Conservation (phyloP, 2,797 vertebrate species). For the Urocyon cinereoargenteus region DNA sequence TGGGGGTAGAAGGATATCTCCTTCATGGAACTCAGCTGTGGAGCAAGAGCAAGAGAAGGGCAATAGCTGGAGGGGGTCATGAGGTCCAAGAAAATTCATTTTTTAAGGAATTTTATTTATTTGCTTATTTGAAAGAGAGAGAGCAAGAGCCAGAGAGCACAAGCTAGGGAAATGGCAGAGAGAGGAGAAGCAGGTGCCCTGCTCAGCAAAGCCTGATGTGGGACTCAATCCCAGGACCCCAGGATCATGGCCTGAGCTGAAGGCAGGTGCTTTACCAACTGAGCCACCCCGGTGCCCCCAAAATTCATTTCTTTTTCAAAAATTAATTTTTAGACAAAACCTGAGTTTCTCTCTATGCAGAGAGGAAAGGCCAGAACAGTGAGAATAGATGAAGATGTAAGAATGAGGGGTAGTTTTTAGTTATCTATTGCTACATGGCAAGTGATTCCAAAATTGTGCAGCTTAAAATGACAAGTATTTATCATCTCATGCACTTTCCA, state of each 20-base stretch:
- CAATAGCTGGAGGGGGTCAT: neutral
- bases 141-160: no score
- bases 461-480: neutral
- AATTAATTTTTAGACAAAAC: neutral
- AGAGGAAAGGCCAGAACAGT: neutral
- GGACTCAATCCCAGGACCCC: no score
- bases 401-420: neutral
- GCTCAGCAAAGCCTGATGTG: no score
- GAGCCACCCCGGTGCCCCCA: no score
- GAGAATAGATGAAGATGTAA: neutral
- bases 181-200: no score
- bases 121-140: no score
- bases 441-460: neutral
- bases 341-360: neutral
- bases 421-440: neutral
- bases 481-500: neutral
- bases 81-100: neutral
- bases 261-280: no score
- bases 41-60: neutral
- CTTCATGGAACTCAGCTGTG: neutral
- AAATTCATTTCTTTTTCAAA: neutral
- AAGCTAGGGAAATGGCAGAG: no score
- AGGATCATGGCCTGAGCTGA: no score
- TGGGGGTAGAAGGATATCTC: neutral
- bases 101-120: neutral